phyloP scores from a whole-genome alignment of 1,140 invertebrate species.

The Harpegnathos saltator region DNA sequence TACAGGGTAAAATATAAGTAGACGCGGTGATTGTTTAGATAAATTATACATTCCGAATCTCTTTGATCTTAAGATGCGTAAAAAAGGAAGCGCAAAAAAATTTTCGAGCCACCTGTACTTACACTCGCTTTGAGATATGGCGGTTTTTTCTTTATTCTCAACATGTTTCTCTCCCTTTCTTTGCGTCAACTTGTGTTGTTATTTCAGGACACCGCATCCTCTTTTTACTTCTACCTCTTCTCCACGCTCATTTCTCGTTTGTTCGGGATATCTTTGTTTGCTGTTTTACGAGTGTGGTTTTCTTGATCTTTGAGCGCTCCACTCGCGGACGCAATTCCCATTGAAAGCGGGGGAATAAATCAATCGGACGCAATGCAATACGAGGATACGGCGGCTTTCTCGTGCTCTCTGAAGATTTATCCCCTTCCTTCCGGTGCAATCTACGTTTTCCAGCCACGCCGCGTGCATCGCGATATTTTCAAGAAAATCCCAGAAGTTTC shows the following conservation, averaged over 20 bases:
- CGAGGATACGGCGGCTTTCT: slow-evolving; percentile 38
- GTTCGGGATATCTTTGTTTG: slow-evolving; percentile 23
- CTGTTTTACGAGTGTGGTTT: slow-evolving; percentile 10
- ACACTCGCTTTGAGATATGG: not conserved
- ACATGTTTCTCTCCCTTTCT: not conserved
- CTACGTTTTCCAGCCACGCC: not conserved
- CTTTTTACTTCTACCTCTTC: not conserved
- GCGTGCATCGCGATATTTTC: slow-evolving; percentile 8
- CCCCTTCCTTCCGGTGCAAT: slow-evolving; percentile 38
- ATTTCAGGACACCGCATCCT: too few relatives aligned
- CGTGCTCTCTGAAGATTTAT: slow-evolving; percentile 51
- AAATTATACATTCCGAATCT: too few relatives aligned
- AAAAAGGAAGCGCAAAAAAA: too few relatives aligned
- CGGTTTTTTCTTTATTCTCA: not conserved
- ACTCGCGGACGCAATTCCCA: slow-evolving; percentile 42
- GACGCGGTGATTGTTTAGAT: too few relatives aligned
- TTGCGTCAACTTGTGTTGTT: not conserved
- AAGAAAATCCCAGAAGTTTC: slow-evolving; percentile 12
- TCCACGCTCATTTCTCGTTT: not conserved
- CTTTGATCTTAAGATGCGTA: too few relatives aligned
- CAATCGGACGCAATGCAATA: slow-evolving; percentile 49
- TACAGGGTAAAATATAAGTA: too few relatives aligned
- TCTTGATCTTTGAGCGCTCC: slow-evolving; percentile 24
- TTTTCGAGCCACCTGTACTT: too few relatives aligned
- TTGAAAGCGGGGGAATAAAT: slow-evolving; percentile 52